phyloP scores from a whole-genome alignment of 2,797 vertebrate species.

The Gallinago nigripennis region DNA sequence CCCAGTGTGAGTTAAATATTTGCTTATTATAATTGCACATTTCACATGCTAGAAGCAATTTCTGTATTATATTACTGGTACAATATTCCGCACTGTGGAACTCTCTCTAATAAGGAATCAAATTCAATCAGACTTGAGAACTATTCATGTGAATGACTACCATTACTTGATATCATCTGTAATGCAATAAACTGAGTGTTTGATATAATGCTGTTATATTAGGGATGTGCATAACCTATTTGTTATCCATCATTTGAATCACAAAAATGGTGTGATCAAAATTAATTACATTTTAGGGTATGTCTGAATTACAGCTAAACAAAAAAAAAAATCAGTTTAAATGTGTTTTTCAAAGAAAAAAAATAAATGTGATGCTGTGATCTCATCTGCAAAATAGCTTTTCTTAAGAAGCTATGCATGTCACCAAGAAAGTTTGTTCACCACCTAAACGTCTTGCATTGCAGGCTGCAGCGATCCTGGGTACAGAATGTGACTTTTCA shows the following conservation, averaged over 20 bases:
- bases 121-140: constrained; percentile 43
- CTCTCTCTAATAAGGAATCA: constrained; percentile 32
- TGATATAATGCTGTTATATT: not conserved
- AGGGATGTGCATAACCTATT: not conserved
- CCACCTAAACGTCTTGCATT: not conserved
- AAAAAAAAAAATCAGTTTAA: not conserved
- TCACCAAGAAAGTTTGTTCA: not conserved
- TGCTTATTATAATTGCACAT: constrained; percentile 17
- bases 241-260: constrained; percentile 6
- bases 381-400: not conserved
- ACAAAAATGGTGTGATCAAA: not conserved
- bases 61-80: not conserved
- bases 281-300: constrained; percentile 21
- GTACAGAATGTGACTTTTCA: not conserved
- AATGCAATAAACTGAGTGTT: constrained; percentile 30
- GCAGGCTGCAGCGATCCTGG: not conserved
- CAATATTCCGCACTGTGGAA: constrained; percentile 4
- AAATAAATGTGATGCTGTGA: not conserved
- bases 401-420: not conserved
- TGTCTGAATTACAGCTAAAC: not conserved
- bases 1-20: constrained; percentile 6
- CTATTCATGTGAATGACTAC: constrained; percentile 32
- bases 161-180: constrained; percentile 23
- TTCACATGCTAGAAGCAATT: constrained; percentile 36
- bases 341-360: not conserved